Evolutionary conservation across 2,113 vertebrate species (phyloP).

Genomic region (Microtus montanus): DNA sequence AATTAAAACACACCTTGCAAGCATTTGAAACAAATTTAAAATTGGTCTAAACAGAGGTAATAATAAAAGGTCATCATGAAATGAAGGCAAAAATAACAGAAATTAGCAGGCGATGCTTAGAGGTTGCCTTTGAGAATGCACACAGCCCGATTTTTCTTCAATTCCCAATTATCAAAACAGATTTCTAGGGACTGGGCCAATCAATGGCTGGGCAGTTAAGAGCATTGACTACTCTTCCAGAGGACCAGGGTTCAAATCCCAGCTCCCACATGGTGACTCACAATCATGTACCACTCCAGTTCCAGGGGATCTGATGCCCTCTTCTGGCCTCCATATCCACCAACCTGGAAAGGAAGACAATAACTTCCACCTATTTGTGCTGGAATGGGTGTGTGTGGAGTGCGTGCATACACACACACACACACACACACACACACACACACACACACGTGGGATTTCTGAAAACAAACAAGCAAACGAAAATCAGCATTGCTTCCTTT

Average conservation of each 20-base stretch:
- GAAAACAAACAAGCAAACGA: background rate
- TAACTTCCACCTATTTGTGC: background rate
- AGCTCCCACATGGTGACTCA: background rate
- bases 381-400: background rate
- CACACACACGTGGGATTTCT: background rate
- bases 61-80: background rate
- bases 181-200: background rate
- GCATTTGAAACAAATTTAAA: slow-evolving; percentile 51
- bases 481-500: background rate
- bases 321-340: background rate
- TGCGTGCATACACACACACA: background rate
- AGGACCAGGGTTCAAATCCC: background rate
- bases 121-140: slow-evolving; percentile 8
- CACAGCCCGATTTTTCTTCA: background rate
- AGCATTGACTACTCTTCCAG: background rate
- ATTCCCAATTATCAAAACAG: background rate
- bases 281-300: background rate
- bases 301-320: background rate
- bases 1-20: slow-evolving; percentile 25
- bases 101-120: background rate
- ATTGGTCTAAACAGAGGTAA: slow-evolving; percentile 11
- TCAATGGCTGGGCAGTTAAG: too few relatives aligned
- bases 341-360: background rate
- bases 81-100: background rate
- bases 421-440: background rate